Evolutionary conservation across 35 echinoderm and acorn worm genomes (phyloP).

Genomic region (Patiria miniata): DNA sequence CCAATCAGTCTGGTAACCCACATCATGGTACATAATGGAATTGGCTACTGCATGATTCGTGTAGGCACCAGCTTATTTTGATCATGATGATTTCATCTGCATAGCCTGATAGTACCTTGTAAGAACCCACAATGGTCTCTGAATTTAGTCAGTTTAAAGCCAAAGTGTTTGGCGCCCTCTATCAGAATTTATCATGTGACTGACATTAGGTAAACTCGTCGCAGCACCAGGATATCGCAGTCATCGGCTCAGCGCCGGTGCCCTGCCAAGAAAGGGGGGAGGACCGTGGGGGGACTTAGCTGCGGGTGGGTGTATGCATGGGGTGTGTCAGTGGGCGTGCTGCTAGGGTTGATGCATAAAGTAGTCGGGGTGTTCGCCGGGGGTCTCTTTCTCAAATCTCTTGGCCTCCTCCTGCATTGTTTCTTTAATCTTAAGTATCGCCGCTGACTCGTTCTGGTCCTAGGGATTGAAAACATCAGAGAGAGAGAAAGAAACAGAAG

Average conservation of each 20-base stretch:
- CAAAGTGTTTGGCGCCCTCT: background rate
- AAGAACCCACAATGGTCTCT: too few species aligned
- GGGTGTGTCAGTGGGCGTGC: constrained; percentile 4
- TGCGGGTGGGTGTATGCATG: constrained; percentile 13
- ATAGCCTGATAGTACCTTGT: too few species aligned
- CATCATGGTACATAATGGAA: too few species aligned
- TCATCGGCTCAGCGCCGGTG: too few species aligned
- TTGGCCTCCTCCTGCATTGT: constrained; percentile 99
- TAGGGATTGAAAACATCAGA: background rate
- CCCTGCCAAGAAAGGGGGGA: too few species aligned
- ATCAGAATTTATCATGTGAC: constrained; percentile 17
- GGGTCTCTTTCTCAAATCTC: constrained; percentile 98
- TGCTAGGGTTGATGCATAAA: constrained; percentile 94
- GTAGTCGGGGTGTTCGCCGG: constrained; percentile 90
- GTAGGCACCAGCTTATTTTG: too few species aligned
- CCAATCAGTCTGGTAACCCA: too few species aligned
- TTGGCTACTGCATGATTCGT: too few species aligned
- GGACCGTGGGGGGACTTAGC: background rate
- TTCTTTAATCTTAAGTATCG: constrained; percentile 99
- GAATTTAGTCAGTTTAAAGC: background rate
- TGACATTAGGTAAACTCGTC: background rate
- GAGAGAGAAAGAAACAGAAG: too few species aligned
- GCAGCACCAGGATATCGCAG: constrained; percentile 23
- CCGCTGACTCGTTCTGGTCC: constrained; percentile 98
- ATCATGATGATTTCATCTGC: too few species aligned